Evolutionary conservation across 2,797 vertebrate species (phyloP), one percentile per base, ranked within the genome.

Genomic region (Pseudocheirus occidentalis): DNA sequence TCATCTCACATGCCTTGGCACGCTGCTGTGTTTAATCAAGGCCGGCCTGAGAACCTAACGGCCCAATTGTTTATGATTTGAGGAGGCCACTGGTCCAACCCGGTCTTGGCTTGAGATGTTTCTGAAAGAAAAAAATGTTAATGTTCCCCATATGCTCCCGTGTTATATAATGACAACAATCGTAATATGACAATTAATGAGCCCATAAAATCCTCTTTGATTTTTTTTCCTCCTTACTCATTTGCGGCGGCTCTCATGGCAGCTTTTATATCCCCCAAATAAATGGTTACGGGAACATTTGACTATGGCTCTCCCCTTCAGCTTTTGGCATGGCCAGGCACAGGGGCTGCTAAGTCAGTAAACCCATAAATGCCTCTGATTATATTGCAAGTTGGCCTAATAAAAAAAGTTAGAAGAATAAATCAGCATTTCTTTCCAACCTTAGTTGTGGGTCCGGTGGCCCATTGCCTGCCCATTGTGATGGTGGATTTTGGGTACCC

Each of bases 11-110:
- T 96, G 97, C 96, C 97, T 97, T 96, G 98, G 96, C 95, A 94
- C 90, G 95, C 97, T 91, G 29, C 95, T 97, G 93, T 97, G 96
- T 97, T 97, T 96, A 98, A 90, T 98, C 97, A 98, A 97, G 98
- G 93, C 0, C 16, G 95, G 93, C 94, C 55, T 90, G 95, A 53
- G 96, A n/a, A 92, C 90, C 89, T 97, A 92, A 96, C 97, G 95
- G 95, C 97, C 97, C 97, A 98, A 94, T 97, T 96, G 94, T 95
- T 98, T 98, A 98, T 97, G 97, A 98, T 98, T 98, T 66, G 95
- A 93, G 93, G 90, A 98, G 97, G 96, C 97, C 97, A 90, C 93
- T 96, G 94, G 96, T 97, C 97, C 98, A 97, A 97, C 90, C 94
- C 34, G 97, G 95, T 98, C 66, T 81, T 97, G 97, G 96, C 91